Percentiles rank a stretch among this genome's conserved stretches.
Conservation (phyloP, 2,113 vertebrate genomes). For the Ammospiza caudacuta region DNA sequence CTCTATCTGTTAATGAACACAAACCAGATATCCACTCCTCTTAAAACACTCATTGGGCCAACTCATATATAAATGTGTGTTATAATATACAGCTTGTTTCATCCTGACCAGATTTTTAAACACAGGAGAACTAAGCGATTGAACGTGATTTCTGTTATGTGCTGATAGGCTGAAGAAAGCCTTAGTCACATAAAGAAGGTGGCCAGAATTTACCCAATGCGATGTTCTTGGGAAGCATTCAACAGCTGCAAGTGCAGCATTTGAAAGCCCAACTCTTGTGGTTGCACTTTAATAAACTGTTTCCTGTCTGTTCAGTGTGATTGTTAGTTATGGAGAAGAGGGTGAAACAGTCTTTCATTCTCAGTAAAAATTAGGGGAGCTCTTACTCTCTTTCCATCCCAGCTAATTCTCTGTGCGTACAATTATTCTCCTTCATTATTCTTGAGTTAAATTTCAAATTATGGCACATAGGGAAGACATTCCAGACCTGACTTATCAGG, state of each 20-base stretch:
- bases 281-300: not conserved
- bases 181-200: not conserved
- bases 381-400: not conserved
- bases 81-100: not conserved
- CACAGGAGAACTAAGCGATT: not conserved
- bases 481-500: not conserved
- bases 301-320: not conserved
- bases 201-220: not conserved
- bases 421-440: not conserved
- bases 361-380: not conserved
- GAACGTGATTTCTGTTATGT: not conserved
- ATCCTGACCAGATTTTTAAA: slow-evolving; percentile 25
- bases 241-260: not conserved
- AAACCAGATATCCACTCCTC: not conserved
- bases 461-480: not conserved
- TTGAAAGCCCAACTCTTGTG: not conserved
- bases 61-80: not conserved
- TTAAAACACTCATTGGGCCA: not conserved
- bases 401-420: not conserved
- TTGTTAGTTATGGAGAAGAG: not conserved
- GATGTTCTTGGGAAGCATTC: not conserved
- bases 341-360: not conserved
- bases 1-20: not conserved
- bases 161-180: not conserved
- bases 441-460: not conserved